Evolutionary conservation across 2,797 vertebrate species (phyloP), one percentile per base, ranked within the genome.

Genomic region (Aulostomus chinensis): DNA sequence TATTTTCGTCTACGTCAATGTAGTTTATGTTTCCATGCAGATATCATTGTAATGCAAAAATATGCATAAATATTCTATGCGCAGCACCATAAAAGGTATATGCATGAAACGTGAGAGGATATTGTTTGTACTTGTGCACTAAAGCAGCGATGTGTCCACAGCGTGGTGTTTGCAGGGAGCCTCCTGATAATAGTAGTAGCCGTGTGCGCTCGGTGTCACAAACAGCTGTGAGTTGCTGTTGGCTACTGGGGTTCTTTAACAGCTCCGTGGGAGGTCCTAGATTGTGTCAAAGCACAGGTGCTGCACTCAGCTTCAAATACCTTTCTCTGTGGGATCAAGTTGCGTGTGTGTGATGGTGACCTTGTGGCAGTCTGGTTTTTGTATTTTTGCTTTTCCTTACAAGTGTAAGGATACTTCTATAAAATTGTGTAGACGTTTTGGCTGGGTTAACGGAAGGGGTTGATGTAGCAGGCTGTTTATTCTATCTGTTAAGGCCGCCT

Each of bases 221-320:
- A 64, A 55, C 20, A 25, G 43, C 58, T 80, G 9, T 47, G 31
- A 65, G 55, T 50, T 0, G 15, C 74, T 77, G 47, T 54, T 56
- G 69, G 80, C 69, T 64, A 57, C 66, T 68, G 56, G 22, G 66
- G 49, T 81, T 73, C 62, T 86, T 76, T 64, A 80, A 35, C 47
- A 67, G 56, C 78, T 65, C 76, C n/a, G 61, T 49, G 60, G 82
- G 85, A 68, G 50, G 67, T 59, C 57, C 61, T 60, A 66, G 45
- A 68, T 54, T 55, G 45, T 70, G 53, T 66, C 32, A 70, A 49
- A 49, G 55, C 71, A 57, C 63, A 75, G 68, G 68, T 79, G 60
- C 46, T 53, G 43, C 36, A 47, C 52, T 73, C 45, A 4, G 47
- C 55, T 72, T 67, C 64, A 80, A 84, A 81, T 76, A 58, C 52